Conservation (phyloP, 2,797 vertebrate species). For the Melanotaenia nigrans region DNA sequence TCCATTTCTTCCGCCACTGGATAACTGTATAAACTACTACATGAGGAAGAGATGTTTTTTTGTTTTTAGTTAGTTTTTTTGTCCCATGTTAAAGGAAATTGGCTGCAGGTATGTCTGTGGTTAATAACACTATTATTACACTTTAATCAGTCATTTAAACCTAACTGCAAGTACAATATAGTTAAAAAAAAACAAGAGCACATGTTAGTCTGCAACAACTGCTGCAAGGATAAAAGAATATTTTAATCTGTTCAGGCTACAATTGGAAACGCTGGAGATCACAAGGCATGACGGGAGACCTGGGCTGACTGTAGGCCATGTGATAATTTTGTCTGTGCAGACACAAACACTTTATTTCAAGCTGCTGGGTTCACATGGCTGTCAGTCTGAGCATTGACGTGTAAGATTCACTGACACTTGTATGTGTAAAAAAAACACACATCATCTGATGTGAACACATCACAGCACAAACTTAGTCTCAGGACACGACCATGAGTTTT, state of each 20-base stretch:
- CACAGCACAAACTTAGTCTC: background rate
- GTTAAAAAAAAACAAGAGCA: constrained; percentile 1
- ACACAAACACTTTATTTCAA: constrained; percentile 21
- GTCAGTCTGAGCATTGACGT: constrained; percentile 32
- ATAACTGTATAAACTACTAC: too few relatives aligned
- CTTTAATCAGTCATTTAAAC: background rate
- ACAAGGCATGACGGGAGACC: constrained; percentile 59
- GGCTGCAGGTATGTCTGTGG: too few relatives aligned
- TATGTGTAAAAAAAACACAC: constrained; percentile 13
- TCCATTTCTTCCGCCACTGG: too few relatives aligned
- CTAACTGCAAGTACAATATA: background rate
- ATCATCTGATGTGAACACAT: constrained; percentile 5
- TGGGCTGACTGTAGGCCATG: constrained; percentile 59
- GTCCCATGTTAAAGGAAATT: too few relatives aligned
- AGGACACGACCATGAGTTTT: background rate
- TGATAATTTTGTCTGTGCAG: constrained; percentile 31
- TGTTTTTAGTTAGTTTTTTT: too few relatives aligned
- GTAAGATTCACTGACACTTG: background rate
- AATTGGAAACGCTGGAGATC: constrained; percentile 72
- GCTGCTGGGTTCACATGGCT: constrained; percentile 28
- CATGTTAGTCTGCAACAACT: constrained; percentile 46
- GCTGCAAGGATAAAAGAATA: constrained; percentile 54
- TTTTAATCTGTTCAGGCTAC: constrained; percentile 63
- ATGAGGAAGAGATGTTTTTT: too few relatives aligned
- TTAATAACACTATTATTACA: background rate